Conservation (phyloP, 92 coral and sea anemone genomes). For the Umimayanthus chanpuru region DNA sequence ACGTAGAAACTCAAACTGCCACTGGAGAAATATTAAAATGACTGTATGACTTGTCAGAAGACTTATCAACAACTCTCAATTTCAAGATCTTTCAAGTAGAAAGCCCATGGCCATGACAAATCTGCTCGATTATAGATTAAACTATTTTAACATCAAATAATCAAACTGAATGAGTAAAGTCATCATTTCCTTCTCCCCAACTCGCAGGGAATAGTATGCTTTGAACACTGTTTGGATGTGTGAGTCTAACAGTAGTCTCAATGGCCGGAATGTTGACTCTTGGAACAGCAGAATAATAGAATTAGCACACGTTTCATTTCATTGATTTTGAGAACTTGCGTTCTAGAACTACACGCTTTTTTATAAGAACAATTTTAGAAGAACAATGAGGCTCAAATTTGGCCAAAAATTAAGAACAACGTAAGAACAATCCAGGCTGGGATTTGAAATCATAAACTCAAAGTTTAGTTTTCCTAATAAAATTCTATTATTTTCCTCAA, state of each 20-base stretch:
- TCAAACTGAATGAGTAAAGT: too few relatives aligned
- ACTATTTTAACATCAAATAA: too few relatives aligned
- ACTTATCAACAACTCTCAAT: neutral
- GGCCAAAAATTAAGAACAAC: too few relatives aligned
- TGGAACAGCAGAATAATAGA: neutral
- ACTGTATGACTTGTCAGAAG: neutral
- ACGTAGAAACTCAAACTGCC: neutral
- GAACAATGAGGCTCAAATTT: too few relatives aligned
- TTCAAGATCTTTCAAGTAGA: neutral
- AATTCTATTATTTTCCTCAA: too few relatives aligned
- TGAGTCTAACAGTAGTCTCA: neutral
- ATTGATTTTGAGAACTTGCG: slow-evolving; percentile 3
- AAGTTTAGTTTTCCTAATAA: too few relatives aligned
- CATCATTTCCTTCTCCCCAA: neutral
- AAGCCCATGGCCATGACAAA: neutral
- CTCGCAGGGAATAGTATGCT: neutral
- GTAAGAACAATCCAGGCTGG: too few relatives aligned
- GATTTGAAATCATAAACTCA: too few relatives aligned
- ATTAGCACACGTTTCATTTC: slow-evolving; percentile 11
- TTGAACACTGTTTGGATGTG: neutral
- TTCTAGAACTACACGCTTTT: neutral
- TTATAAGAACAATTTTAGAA: too few relatives aligned
- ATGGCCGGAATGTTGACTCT: neutral
- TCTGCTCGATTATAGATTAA: too few relatives aligned
- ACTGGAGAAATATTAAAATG: too few relatives aligned